A percentile compares a stretch with the other conserved stretches of the same genome.
Conservation (phyloP, 2,797 vertebrate species). For the Okamejei kenojei region DNA sequence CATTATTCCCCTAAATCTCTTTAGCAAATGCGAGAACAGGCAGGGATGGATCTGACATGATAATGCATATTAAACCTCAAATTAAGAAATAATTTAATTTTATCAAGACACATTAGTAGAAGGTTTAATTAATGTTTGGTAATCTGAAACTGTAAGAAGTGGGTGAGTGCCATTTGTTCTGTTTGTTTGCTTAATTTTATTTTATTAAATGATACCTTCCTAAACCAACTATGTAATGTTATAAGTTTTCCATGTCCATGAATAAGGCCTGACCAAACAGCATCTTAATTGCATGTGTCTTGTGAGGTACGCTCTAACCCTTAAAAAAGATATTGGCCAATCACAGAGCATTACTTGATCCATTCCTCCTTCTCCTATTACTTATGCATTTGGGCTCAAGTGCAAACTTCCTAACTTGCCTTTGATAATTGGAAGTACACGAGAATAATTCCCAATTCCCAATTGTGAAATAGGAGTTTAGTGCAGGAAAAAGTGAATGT, state of each 20-base stretch:
- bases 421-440: background rate
- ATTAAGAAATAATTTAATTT: background rate
- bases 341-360: background rate
- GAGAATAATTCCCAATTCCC: background rate
- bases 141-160: background rate
- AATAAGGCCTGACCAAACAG: background rate
- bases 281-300: no score
- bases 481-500: background rate
- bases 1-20: background rate
- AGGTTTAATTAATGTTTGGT: background rate
- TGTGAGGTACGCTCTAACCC: background rate
- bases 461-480: no score
- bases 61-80: background rate
- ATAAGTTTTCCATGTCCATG: background rate
- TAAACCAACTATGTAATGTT: background rate
- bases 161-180: background rate
- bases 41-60: background rate
- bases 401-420: background rate
- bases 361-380: background rate
- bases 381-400: background rate
- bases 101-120: background rate
- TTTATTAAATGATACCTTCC: background rate
- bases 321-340: background rate
- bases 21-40: background rate
- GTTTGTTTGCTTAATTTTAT: background rate